Base-by-base conservation (phyloP, 2,113 vertebrate genomes). In the Burhinus oedicnemus region DNA sequence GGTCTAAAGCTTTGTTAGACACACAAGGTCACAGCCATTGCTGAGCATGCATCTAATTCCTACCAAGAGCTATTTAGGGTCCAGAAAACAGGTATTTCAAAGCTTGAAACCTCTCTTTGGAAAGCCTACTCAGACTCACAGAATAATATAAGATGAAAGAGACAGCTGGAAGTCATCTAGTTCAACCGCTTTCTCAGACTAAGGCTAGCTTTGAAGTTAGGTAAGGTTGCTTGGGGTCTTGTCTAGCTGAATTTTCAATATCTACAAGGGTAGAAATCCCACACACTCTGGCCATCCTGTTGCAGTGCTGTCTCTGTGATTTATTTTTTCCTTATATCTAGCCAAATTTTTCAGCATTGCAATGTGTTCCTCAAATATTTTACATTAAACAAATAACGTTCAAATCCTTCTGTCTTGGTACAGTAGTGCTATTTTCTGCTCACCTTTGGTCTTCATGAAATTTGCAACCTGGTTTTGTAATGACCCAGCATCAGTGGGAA, bases 21-120 rank as follows among this genome's bases (percentile, higher is more conserved):
- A 23, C 5, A n/a, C 1, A 1, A 13, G 3, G 27, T 54, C n/a
- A 38, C 32, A 80, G 15, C 3, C 26, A 11, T 23, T 44, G 9
- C 7, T 88, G 5, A 71, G 8, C 12, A 49, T 15, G 8, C 11
- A 49, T 27, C 23, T 27, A 17, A 40, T 81, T 87, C 8, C n/a
- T 90, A 44, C 11, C 12, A 42, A 70, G 79, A 79, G 7, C 4
- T 12, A 40, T 58, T 58, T 13, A 54, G 17, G 36, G 66, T 15
- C 1, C 2, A 65, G 47, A 87, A 65, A 61, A 36, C 11, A 61
- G 5, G 5, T 29, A 47, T 47, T 85, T 40, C 18, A 79, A 61
- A 19, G 12, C 36, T 65, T 70, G 47, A 83, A 92, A 17, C 15
- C 3, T 60, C 5, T 75, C n/a, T 76, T 42, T 70, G 3, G 12